Evolutionary conservation across 1,140 invertebrate species (phyloP).

Genomic region (Leptinotarsa undecemlineata): DNA sequence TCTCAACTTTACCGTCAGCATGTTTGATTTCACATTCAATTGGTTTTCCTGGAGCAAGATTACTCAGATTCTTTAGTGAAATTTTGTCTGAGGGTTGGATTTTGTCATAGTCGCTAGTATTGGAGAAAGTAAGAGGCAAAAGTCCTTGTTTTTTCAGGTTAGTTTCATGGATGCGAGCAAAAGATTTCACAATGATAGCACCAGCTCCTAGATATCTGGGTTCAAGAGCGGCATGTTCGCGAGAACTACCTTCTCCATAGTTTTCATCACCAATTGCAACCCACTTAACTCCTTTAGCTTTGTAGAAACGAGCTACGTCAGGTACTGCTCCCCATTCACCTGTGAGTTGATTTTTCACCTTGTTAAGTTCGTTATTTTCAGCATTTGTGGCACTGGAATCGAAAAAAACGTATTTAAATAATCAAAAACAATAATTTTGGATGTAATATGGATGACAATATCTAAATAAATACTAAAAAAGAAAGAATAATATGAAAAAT

Average conservation of each 20-base stretch:
- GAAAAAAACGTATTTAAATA: slow-evolving; percentile 22
- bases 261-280: slow-evolving; percentile 98
- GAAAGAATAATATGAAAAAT: no score
- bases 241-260: slow-evolving; percentile 90
- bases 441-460: no score
- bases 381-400: slow-evolving; percentile 84
- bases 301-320: slow-evolving; percentile 93
- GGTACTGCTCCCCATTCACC: slow-evolving; percentile 90
- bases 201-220: slow-evolving; percentile 87
- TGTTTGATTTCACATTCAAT: slow-evolving; percentile 93
- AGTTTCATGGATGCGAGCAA: slow-evolving; percentile 99
- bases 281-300: slow-evolving; percentile 87
- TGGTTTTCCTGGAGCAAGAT: slow-evolving; percentile 89
- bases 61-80: slow-evolving; percentile 84
- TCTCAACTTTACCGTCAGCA: slow-evolving; percentile 82
- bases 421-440: no score
- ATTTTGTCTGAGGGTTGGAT: slow-evolving; percentile 92
- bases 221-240: slow-evolving; percentile 98
- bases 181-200: slow-evolving; percentile 99
- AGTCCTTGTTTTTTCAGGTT: slow-evolving; percentile 99
- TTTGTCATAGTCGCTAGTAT: slow-evolving; percentile 96
- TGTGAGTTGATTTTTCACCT: slow-evolving; percentile 87
- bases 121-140: slow-evolving; percentile 93
- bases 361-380: slow-evolving; percentile 97
- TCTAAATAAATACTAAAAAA: no score